Percentiles rank a stretch among this genome's conserved stretches.
Evolutionary conservation across 2,888 invertebrate species (phyloP).

Genomic region (Papilio demoleus): DNA sequence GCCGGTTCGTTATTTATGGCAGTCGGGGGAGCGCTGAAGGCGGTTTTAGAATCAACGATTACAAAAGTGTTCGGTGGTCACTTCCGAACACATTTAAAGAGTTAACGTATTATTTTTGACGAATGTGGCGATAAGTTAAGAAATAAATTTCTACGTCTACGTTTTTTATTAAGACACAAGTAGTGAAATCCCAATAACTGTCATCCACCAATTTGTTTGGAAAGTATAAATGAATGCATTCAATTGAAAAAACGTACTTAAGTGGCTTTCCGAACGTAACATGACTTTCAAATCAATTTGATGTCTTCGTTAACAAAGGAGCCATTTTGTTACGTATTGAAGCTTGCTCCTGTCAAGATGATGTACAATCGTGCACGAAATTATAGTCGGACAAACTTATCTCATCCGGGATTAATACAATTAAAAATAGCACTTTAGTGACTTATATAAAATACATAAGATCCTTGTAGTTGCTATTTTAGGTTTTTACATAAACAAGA

Average conservation of each 20-base stretch:
- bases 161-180: too few species aligned
- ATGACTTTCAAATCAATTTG: slow-evolving; percentile 11
- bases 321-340: slow-evolving; percentile 15
- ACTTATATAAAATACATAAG: neutral
- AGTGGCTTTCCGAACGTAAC: slow-evolving; percentile 8
- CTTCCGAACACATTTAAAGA: neutral
- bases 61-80: neutral
- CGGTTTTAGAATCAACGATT: slow-evolving; percentile 1
- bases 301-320: slow-evolving; percentile 17
- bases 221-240: neutral
- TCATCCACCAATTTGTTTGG: neutral
- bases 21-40: neutral
- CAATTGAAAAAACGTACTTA: neutral
- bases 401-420: neutral
- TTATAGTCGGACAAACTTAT: neutral
- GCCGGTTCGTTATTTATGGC: slow-evolving; percentile 43
- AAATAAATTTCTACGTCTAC: neutral
- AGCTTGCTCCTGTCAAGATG: slow-evolving; percentile 22
- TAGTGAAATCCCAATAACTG: neutral
- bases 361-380: slow-evolving; percentile 2
- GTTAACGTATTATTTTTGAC: neutral
- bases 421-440: neutral
- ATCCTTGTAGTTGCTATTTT: too few species aligned
- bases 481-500: too few species aligned
- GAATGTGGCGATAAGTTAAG: neutral